Conservation (phyloP, 2,797 vertebrate species). For the Acanthiza pusilla region DNA sequence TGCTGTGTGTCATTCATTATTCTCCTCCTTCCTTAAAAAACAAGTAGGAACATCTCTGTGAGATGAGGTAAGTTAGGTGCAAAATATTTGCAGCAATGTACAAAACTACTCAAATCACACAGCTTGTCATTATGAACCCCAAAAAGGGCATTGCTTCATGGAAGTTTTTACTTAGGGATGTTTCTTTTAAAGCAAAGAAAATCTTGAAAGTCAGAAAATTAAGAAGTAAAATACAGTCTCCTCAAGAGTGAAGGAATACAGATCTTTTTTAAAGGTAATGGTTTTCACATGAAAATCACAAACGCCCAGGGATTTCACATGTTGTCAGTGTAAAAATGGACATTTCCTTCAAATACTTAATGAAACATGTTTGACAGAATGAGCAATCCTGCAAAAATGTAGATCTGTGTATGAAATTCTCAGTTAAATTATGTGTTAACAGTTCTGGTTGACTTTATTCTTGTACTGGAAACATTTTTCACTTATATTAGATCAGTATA, state of each 20-base stretch:
- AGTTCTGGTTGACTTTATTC: not conserved
- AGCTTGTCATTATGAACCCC: not conserved
- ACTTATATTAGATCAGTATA: not conserved
- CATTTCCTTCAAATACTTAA: not conserved
- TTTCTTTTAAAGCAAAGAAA: not conserved
- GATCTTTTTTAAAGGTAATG: not conserved
- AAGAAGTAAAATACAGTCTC: not conserved
- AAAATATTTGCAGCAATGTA: not conserved
- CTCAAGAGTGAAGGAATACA: not conserved
- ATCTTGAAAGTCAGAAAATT: not conserved
- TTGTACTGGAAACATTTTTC: not conserved
- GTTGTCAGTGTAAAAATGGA: not conserved
- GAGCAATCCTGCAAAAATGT: not conserved
- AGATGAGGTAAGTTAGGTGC: not conserved
- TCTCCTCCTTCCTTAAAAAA: not conserved
- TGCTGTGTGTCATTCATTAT: not conserved
- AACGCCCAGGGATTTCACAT: not conserved
- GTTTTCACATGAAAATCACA: not conserved
- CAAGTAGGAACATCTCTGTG: not conserved
- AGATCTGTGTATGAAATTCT: not conserved
- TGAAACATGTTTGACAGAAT: not conserved
- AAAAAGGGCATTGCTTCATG: fast-evolving
- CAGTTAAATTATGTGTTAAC: not conserved
- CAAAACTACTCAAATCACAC: not conserved
- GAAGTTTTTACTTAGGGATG: not conserved